Percentiles rank a stretch among this genome's conserved stretches.
These are phyloP conservation scores for Maccullochella peelii DNA, from an alignment of 2,113 vertebrate genomes.

Conservation along the genomic window DNA sequence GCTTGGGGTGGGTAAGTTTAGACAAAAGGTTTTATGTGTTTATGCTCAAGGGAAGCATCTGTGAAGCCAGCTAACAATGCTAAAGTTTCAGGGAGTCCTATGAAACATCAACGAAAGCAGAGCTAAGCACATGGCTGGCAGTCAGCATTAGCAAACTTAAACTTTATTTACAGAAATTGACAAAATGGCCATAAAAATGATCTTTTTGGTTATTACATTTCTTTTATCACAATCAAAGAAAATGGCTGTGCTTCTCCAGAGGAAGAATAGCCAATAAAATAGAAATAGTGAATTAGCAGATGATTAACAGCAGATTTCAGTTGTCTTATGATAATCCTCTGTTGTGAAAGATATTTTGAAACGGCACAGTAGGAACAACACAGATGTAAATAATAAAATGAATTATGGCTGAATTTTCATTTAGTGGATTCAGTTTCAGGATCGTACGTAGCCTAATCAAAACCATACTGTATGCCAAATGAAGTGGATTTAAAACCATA, in stretches of 20 bases:
- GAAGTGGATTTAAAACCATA: background rate
- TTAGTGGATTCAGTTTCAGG: background rate
- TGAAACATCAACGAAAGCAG: background rate
- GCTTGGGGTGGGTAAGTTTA: background rate
- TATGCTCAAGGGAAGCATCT: background rate
- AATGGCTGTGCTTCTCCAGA: background rate
- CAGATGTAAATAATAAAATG: background rate
- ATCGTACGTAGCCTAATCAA: background rate
- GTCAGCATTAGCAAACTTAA: background rate
- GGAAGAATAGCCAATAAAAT: no score
- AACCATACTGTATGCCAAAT: background rate
- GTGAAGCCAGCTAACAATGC: background rate
- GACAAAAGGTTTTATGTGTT: background rate
- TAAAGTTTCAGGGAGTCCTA: background rate
- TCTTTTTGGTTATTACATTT: background rate
- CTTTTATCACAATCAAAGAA: background rate
- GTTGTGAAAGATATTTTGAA: no score
- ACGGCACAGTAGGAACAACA: no score
- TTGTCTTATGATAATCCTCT: no score
- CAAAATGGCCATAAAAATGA: background rate
- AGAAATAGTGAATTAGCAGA: no score
- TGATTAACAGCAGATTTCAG: no score
- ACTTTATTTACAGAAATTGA: background rate
- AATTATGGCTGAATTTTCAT: background rate
- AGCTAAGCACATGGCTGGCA: background rate